Base-by-base conservation (phyloP, 2,888 invertebrate genomes). In the Hemaris fuciformis region DNA sequence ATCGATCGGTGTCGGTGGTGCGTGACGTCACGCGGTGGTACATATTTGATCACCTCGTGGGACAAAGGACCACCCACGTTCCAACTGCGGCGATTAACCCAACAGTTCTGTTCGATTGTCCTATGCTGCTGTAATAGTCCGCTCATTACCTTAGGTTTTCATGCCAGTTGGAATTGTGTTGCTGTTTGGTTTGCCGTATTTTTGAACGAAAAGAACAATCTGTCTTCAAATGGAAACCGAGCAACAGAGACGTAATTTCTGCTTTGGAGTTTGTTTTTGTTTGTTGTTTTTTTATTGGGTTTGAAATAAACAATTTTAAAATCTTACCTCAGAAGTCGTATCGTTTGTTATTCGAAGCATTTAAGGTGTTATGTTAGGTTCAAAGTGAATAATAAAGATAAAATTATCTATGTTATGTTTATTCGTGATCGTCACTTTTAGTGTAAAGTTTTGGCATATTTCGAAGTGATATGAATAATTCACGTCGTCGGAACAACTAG, bases 21-120 rank as follows among this genome's bases (percentile, higher is more conserved):
- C 61, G 63, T 83, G 87, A 85, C 88, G 87, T 89, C 87, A 84
- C 60, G 25, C 42, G 60, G 64, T 77, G 57, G 65, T 86, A 79
- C 78, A 88, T 84, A 79, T 87, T 88, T 85, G 80, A 88, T 84
- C 53, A 53, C 31, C 31, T 42, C 59, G 45, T 46, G 67, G 69
- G 75, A 83, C 82, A 80, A 81, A 77, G 77, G 20, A 70, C 77
- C 70, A 70, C 72, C 72, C 75, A 75, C 72, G 70, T 66, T n/a
- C 62, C 72, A 61, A 69, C 71, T 67, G 18, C 45, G 20, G 23
- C 27, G 31, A 61, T 53, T 43, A 34, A 23, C 23, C 46, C 15
- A 23, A 15, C n/a, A 34, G 15, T 22, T 23, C 25, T 20, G 42
- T 42, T 23, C 34, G n/a, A 71, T 74, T 79, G 53, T 53, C 53